Base-by-base conservation (phyloP, 2,797 vertebrate species). In the Apogon hyalosoma region DNA sequence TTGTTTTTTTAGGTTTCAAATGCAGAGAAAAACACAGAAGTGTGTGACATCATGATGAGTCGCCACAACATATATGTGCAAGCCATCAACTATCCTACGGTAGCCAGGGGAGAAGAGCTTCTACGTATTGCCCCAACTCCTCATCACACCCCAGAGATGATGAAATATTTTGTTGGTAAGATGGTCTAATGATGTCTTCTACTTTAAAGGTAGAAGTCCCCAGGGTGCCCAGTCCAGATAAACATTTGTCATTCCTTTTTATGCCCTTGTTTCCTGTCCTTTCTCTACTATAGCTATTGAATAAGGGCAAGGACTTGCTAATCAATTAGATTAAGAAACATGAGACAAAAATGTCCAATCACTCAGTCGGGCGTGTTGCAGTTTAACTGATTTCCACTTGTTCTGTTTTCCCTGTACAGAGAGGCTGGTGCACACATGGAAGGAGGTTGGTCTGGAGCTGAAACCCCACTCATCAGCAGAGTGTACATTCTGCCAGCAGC, bases 81-180 rank as follows among this genome's bases (percentile, higher is more conserved):
- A 75, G 96, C 96, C 2, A 98, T 98, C 82, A 98, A 98, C 80
- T 95, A 98, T 84, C 97, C 96, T 0, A 97, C 96, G 0, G 95
- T 98, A 42, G 93, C 96, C 0, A 96, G 93, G 3, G 96, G 97
- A 47, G 94, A 96, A 53, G 97, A 98, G 80, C 92, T 98, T 48
- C 93, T 98, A 15, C 94, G 95, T 19, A 96, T 96, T 3, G 97
- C 96, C 6, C 95, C 96, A 2, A 98, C 96, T 0, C 97, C 97
- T 0, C 95, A 96, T 77, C 96, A 98, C 89, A 96, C 94, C 0
- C 96, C 96, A 0, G 95, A 97, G 90, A 98, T 97, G 95, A 98
- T 98, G 96, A 79, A 71, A 80, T 95, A 95, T 42, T 98, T 98
- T 55, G 89, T 96, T 0, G 95, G 97, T 98, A 90, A 28, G 24